Base-by-base conservation (phyloP, 2,113 vertebrate genomes). In the Mirza zaza region DNA sequence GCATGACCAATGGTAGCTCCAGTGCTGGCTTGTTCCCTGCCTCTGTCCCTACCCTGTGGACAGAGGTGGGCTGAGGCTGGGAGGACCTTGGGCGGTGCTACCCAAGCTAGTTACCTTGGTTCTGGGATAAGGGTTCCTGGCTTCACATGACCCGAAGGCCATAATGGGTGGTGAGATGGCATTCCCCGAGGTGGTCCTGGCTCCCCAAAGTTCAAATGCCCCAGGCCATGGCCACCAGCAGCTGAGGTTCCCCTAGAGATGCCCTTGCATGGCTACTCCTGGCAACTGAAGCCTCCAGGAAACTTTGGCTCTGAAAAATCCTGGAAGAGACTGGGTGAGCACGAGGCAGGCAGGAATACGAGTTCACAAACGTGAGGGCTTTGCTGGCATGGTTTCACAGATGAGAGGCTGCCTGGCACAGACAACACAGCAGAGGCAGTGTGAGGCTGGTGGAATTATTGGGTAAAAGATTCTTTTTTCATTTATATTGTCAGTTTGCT, bases 401-500 rank as follows among this genome's bases (percentile, higher is more conserved):
- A n/a, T 6, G 29, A 86, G 4, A 89, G 39, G 42, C 34, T 91
- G 73, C 77, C 85, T 89, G 67, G n/a, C 34, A 25, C 14, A 34
- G 39, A 5, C 1, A 17, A n/a, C 67, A 14, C 6, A 15, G 75
- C 21, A 39, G 13, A 75, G n/a, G 59, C 32, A 82, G 32, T n/a
- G 29, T 63, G 48, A 67, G 79, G 25, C 11, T 82, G 50, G 50
- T 27, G 29, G 39, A 39, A 63, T 13, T 32, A 15, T 23, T 18
- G n/a, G 32, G 27, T 90, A 73, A 63, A 81, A 79, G 21, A 1
- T 68, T 73, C 17, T 55, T 32, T 87, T 85, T 96, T 75, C 82
- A 82, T 57, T 86, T 80, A 75, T 86, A 86, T 92, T 88, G 61
- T 68, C 34, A 92, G 18, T 87, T 93, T 86, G 12, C n/a, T 42